A percentile compares a stretch with the other conserved stretches of the same genome.
Conservation (phyloP, 2,797 vertebrate genomes). For the Galaxias olidus region DNA sequence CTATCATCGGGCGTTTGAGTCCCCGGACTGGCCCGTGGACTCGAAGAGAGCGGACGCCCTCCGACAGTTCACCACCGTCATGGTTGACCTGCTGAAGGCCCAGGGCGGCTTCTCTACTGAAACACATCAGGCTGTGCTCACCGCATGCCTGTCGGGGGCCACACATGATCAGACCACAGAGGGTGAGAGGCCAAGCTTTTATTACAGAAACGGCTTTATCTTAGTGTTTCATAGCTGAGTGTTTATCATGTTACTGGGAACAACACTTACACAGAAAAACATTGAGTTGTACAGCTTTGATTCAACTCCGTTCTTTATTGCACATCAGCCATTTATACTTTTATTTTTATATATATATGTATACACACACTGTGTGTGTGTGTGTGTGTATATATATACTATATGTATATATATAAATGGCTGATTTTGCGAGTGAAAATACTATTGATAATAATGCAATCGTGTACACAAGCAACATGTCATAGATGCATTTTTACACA, state of each 20-base stretch:
- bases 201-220: not conserved
- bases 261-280: not conserved
- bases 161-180: constrained; percentile 52
- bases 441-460: no score
- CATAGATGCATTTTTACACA: no score
- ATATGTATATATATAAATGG: no score
- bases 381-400: no score
- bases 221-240: constrained; percentile 2
- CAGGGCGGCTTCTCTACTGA: constrained; percentile 41
- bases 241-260: not conserved
- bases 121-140: constrained; percentile 55
- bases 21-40: constrained; percentile 16
- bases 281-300: no score
- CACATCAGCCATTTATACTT: not conserved
- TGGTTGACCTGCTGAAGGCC: constrained; percentile 78
- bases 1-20: constrained; percentile 69
- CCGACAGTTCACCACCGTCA: constrained; percentile 71
- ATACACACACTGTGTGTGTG: no score
- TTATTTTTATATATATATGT: no score
- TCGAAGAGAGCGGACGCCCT: constrained; percentile 41
- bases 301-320: not conserved
- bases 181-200: constrained; percentile 69
- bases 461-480: no score
- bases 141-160: constrained; percentile 39
- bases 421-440: no score